phyloP scores from a whole-genome alignment of 2,797 vertebrate species.

The Alca torda region DNA sequence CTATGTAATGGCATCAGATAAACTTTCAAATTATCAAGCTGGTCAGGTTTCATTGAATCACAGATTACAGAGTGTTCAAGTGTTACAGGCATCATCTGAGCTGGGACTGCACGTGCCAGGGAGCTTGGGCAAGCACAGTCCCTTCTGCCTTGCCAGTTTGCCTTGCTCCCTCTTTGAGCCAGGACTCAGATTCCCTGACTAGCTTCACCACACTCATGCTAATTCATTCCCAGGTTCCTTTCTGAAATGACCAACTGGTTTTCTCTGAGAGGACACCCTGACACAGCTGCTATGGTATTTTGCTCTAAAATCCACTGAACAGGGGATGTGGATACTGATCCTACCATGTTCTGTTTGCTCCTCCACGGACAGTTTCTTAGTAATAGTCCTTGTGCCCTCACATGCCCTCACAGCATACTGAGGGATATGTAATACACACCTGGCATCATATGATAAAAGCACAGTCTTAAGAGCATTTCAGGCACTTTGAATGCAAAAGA shows the following conservation, averaged over 20 bases:
- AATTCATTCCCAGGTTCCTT: background rate
- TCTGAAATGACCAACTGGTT: background rate
- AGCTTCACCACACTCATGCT: fast-evolving
- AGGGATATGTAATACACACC: background rate
- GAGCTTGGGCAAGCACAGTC: background rate
- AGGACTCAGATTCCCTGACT: background rate
- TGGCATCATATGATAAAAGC: background rate
- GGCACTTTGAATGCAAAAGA: background rate
- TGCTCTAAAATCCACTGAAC: background rate
- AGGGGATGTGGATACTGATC: background rate
- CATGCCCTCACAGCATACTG: background rate
- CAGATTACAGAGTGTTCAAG: background rate
- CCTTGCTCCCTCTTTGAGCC: background rate
- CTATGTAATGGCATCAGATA: background rate
- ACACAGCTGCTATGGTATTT: background rate
- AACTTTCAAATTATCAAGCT: background rate
- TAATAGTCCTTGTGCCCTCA: background rate
- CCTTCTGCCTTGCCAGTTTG: background rate
- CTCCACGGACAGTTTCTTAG: background rate
- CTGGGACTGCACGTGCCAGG: background rate
- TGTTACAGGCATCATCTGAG: background rate
- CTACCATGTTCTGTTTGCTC: background rate
- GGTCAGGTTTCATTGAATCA: background rate
- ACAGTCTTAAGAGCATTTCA: background rate
- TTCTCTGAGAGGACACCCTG: background rate